Conservation (phyloP, 2,797 vertebrate species). For the Gorsachius magnificus region DNA sequence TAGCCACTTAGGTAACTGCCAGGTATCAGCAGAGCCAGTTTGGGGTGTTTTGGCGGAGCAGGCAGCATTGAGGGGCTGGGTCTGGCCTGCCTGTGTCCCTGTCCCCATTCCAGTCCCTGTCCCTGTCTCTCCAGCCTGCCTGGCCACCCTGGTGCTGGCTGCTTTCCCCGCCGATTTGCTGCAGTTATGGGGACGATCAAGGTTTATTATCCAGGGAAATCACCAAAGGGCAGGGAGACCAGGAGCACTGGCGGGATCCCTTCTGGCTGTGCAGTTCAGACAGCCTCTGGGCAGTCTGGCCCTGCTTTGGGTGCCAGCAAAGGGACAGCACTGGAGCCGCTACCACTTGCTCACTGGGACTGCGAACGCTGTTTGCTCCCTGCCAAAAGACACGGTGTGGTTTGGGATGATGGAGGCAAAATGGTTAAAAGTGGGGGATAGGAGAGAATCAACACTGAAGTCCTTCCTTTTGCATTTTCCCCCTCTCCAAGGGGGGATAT, state of each 20-base stretch:
- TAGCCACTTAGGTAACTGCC: neutral
- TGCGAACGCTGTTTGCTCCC: neutral
- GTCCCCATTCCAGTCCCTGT: neutral
- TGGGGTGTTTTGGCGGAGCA: neutral
- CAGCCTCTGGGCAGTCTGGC: neutral
- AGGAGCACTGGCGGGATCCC: accelerated
- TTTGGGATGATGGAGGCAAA: neutral
- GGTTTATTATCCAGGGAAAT: neutral
- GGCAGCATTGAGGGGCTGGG: neutral
- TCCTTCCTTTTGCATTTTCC: neutral
- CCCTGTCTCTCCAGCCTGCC: neutral
- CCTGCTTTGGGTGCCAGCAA: neutral
- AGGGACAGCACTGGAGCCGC: neutral
- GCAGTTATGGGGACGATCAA: neutral
- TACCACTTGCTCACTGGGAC: neutral
- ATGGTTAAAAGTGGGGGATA: neutral
- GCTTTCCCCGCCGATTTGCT: neutral
- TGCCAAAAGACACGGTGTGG: accelerated
- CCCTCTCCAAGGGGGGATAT: neutral
- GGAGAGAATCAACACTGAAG: neutral
- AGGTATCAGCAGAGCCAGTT: neutral
- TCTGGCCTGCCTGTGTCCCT: neutral
- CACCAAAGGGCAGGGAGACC: neutral
- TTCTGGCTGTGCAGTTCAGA: neutral
- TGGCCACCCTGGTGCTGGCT: neutral